phyloP scores from a whole-genome alignment of 2,888 invertebrate species.

The Nymphalis polychloros region DNA sequence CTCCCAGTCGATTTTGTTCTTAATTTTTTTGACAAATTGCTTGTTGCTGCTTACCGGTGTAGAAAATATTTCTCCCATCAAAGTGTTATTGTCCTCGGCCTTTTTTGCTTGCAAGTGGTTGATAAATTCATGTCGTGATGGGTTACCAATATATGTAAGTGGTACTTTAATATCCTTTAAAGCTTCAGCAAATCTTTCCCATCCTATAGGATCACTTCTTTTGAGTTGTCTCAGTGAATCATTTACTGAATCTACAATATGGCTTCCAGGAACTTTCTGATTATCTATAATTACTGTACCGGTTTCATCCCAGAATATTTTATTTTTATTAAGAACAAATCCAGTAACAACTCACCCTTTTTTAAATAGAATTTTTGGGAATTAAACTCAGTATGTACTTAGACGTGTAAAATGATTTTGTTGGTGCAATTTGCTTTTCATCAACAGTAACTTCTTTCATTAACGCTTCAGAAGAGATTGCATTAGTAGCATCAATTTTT shows the following conservation, averaged over 20 bases:
- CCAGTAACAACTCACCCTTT: too few species aligned
- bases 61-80: too few species aligned
- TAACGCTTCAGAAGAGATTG: too few species aligned
- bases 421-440: too few species aligned
- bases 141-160: slow-evolving; percentile 43
- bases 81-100: too few species aligned
- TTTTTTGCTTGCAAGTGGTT: slow-evolving; percentile 20
- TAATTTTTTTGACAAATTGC: background rate
- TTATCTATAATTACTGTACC: slow-evolving; percentile 33
- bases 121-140: slow-evolving; percentile 37
- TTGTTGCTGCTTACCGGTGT: too few species aligned
- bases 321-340: too few species aligned
- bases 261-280: slow-evolving; percentile 37
- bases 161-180: slow-evolving; percentile 42
- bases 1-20: background rate
- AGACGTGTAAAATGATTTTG: slow-evolving; percentile 8
- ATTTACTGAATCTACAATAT: slow-evolving; percentile 44
- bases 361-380: too few species aligned
- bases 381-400: too few species aligned
- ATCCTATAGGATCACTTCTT: slow-evolving; percentile 42
- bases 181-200: slow-evolving; percentile 40
- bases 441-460: too few species aligned
- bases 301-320: too few species aligned
- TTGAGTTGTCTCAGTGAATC: slow-evolving; percentile 44
- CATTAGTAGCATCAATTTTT: too few species aligned